Conservation (phyloP, 1,140 invertebrate species). For the Drosophila watanabei region DNA sequence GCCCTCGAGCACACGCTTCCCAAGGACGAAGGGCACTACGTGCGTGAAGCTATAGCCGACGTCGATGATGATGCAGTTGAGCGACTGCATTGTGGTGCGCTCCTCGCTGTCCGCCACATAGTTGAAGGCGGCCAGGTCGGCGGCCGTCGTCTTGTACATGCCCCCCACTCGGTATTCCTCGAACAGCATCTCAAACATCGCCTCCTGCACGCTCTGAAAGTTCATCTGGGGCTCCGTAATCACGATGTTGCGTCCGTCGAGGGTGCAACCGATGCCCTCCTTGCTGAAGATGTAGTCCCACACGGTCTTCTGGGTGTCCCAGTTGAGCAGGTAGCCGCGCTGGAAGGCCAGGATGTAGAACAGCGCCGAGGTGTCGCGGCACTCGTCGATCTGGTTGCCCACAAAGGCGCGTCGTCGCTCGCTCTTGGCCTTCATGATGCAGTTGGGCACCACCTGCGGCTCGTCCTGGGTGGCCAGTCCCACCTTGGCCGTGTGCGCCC, state of each 20-base stretch:
- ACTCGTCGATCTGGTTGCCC: conserved; percentile 97
- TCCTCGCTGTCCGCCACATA: conserved; percentile 87
- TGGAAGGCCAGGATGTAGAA: conserved; percentile 98
- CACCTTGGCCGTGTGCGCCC: conserved; percentile 93
- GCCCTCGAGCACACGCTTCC: conserved; percentile 92
- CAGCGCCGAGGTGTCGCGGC: conserved; percentile 96
- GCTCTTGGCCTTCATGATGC: conserved; percentile 99
- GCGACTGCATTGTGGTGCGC: conserved; percentile 82
- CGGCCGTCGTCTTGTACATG: conserved; percentile 92
- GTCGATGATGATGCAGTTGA: conserved; percentile 95
- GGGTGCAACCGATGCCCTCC: conserved; percentile 93
- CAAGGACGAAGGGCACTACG: conserved; percentile 97
- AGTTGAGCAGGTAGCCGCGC: conserved; percentile 97
- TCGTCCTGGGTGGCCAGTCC: conserved; percentile 90
- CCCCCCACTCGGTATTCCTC: conserved; percentile 98
- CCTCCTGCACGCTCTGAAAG: conserved; percentile 96
- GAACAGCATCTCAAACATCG: conserved; percentile 97
- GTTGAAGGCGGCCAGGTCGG: conserved; percentile 89
- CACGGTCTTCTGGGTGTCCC: conserved; percentile 96
- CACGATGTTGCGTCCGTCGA: conserved; percentile 93
- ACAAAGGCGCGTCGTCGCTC: conserved; percentile 97
- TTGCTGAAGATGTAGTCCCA: conserved; percentile 98
- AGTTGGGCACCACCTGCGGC: conserved; percentile 94
- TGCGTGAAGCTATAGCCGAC: conserved; percentile 98
- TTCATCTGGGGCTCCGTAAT: conserved; percentile 98